Evolutionary conservation across 2,888 invertebrate genomes (phyloP).

Genomic region (Tipula confusa): DNA sequence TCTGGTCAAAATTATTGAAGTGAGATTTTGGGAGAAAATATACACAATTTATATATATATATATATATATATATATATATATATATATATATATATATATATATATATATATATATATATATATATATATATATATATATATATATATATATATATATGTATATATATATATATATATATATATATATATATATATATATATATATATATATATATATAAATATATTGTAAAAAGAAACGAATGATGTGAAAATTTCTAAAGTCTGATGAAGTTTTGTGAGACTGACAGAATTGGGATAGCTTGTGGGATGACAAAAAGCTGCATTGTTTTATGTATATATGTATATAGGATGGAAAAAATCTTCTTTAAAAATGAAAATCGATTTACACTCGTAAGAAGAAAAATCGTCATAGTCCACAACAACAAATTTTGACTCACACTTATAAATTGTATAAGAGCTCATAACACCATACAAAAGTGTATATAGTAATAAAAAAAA

Average conservation of each 20-base stretch:
- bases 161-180: background rate
- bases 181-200: background rate
- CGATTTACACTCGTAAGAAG: constrained; percentile 25
- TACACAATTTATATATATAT: background rate
- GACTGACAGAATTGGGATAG: constrained; percentile 20
- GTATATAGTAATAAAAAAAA: constrained; percentile 3
- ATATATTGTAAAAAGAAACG: background rate
- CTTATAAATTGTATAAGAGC: background rate
- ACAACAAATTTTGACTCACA: background rate
- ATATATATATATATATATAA: background rate
- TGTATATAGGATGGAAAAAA: background rate
- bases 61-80: background rate
- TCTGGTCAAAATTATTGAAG: constrained; percentile 20
- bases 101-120: background rate
- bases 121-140: background rate
- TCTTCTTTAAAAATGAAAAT: background rate
- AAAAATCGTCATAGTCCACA: constrained; percentile 8
- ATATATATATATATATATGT: background rate
- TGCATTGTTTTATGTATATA: background rate
- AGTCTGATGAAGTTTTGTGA: constrained; percentile 20
- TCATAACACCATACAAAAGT: background rate
- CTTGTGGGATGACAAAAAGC: background rate
- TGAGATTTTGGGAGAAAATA: constrained; percentile 1
- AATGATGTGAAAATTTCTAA: constrained; percentile 1
- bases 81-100: background rate